Conservation (phyloP, 2,797 vertebrate species). For the Lateolabrax maculatus region DNA sequence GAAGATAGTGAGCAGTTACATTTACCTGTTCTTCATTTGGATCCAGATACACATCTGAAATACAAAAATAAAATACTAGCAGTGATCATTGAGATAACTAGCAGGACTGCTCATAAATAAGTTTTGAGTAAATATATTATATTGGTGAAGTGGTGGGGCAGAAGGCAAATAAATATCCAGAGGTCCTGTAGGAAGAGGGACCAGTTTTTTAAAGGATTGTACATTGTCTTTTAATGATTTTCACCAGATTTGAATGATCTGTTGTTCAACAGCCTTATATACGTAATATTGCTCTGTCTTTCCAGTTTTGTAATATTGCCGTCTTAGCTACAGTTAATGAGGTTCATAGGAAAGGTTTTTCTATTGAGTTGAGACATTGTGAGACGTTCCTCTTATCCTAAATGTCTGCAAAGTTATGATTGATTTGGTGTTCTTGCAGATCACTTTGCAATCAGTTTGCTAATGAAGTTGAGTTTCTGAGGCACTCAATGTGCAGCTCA, state of each 20-base stretch:
- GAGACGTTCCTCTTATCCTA: not conserved
- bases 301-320: not conserved
- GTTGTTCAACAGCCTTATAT: not conserved
- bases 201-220: not conserved
- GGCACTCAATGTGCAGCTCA: slow-evolving; percentile 11
- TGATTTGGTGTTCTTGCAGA: not conserved
- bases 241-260: not conserved
- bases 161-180: not conserved
- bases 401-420: not conserved
- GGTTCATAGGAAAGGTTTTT: not conserved
- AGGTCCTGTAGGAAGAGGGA: too few species aligned
- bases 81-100: not conserved
- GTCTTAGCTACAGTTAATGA: not conserved
- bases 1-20: not conserved
- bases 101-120: not conserved
- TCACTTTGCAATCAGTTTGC: not conserved
- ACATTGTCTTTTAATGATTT: not conserved
- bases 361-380: not conserved
- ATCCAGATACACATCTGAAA: slow-evolving; percentile 87
- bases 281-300: too few species aligned
- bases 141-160: not conserved
- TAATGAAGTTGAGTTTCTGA: not conserved
- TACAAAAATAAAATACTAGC: slow-evolving; percentile 9
- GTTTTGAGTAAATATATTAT: too few species aligned
- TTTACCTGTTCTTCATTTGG: slow-evolving; percentile 85